A percentile compares a stretch with the other conserved stretches of the same genome.
These are phyloP conservation scores for Caradrina kadenii DNA, from an alignment of 2,888 invertebrate genomes.

Conservation along the genomic window DNA sequence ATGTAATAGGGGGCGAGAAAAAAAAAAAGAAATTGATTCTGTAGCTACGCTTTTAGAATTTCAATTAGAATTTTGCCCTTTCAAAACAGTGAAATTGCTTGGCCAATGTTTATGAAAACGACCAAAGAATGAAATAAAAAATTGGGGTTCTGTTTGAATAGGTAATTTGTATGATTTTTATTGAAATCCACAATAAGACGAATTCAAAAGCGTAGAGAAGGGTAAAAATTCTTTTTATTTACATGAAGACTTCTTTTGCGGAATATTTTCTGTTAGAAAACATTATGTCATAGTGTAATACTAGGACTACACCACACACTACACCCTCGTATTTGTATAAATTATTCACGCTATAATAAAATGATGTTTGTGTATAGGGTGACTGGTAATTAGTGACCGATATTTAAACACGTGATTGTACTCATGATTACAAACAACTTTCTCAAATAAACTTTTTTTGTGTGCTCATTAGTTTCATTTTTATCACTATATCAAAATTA, in stretches of 20 bases:
- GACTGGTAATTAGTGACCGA: too few species aligned
- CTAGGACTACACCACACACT: neutral
- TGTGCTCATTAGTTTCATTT: too few species aligned
- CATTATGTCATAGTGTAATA: neutral
- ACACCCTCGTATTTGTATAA: neutral
- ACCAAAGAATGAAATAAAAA: constrained; percentile 27
- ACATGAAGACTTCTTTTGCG: neutral
- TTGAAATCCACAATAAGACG: constrained; percentile 7
- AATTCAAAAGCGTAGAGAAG: constrained; percentile 12
- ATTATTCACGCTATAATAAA: neutral
- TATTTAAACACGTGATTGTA: too few species aligned
- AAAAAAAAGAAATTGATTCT: neutral
- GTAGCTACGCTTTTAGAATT: constrained; percentile 24
- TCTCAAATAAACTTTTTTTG: too few species aligned
- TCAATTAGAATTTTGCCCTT: constrained; percentile 24
- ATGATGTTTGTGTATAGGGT: neutral
- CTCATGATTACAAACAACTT: too few species aligned
- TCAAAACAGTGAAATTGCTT: constrained; percentile 32
- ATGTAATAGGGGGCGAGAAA: too few species aligned
- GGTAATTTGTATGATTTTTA: constrained; percentile 22
- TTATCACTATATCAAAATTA: too few species aligned
- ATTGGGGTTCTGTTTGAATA: constrained; percentile 28
- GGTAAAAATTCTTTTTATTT: constrained; percentile 5
- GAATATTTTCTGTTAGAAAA: neutral
- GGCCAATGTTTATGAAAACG: constrained; percentile 26